Percentiles rank a stretch among this genome's conserved stretches.
Evolutionary conservation across 2,797 vertebrate genomes (phyloP).

Genomic region (Hypotaenidia philippensis): DNA sequence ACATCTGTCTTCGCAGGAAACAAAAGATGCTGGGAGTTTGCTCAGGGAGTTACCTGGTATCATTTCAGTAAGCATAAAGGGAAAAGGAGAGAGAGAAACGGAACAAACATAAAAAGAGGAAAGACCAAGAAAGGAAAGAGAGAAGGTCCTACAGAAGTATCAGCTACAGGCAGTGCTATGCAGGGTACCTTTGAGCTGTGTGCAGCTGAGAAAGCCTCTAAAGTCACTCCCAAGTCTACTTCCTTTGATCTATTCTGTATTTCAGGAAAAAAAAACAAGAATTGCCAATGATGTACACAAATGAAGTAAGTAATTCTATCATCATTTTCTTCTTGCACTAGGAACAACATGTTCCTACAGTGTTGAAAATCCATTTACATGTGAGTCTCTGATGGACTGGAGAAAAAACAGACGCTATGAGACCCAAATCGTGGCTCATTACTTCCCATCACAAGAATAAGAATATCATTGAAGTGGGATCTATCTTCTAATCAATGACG

Average conservation of each 20-base stretch:
- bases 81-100: neutral
- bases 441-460: neutral
- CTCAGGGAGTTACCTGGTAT: neutral
- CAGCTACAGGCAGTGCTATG: neutral
- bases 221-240: neutral
- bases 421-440: neutral
- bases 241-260: neutral
- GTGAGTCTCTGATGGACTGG: neutral
- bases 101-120: neutral
- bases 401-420: neutral
- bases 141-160: neutral
- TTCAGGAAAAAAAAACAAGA: neutral
- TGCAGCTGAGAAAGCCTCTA: neutral
- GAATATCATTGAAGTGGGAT: neutral
- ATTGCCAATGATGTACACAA: neutral
- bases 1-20: neutral
- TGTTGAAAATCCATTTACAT: neutral
- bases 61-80: neutral
- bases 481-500: neutral
- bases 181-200: neutral
- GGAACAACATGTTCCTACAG: neutral
- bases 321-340: neutral
- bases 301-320: neutral
- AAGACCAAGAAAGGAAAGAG: neutral
- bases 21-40: neutral